Conservation (phyloP, 2,888 invertebrate genomes). For the Aleiodes testaceus region DNA sequence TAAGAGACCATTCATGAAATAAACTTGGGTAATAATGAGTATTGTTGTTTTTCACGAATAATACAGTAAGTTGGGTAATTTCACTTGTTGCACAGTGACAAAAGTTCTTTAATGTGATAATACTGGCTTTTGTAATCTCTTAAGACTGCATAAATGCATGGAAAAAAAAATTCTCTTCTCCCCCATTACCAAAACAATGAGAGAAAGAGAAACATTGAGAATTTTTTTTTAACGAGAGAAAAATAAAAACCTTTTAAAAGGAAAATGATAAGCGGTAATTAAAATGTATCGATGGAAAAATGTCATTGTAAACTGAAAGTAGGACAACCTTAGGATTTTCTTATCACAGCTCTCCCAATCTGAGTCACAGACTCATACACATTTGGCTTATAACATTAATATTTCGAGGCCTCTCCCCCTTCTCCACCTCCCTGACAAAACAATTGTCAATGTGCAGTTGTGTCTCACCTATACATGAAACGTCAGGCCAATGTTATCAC, state of each 20-base stretch:
- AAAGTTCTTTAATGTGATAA: constrained; percentile 38
- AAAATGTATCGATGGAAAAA: constrained; percentile 11
- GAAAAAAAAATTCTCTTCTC: no score
- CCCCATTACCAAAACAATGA: no score
- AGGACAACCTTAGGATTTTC: constrained; percentile 18
- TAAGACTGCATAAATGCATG: constrained; percentile 1
- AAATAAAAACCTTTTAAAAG: no score
- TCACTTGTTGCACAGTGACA: constrained; percentile 30
- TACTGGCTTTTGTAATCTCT: neutral
- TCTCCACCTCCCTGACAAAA: neutral
- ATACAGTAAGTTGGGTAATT: constrained; percentile 39
- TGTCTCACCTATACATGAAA: constrained; percentile 14
- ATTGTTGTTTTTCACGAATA: constrained; percentile 35
- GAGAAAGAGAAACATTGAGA: no score
- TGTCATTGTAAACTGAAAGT: constrained; percentile 6
- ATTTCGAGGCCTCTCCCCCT: constrained; percentile 24
- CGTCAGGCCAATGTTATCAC: constrained; percentile 36
- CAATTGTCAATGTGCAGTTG: constrained; percentile 16
- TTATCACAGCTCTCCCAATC: constrained; percentile 10
- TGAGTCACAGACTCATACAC: constrained; percentile 4
- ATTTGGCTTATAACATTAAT: neutral
- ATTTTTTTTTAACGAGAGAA: no score
- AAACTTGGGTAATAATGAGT: constrained; percentile 11
- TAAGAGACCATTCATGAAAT: constrained; percentile 5
- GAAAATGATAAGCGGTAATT: neutral